Evolutionary conservation across 1,140 invertebrate species (phyloP), one percentile per base, ranked within the genome.

Genomic region (Ceratitis capitata): DNA sequence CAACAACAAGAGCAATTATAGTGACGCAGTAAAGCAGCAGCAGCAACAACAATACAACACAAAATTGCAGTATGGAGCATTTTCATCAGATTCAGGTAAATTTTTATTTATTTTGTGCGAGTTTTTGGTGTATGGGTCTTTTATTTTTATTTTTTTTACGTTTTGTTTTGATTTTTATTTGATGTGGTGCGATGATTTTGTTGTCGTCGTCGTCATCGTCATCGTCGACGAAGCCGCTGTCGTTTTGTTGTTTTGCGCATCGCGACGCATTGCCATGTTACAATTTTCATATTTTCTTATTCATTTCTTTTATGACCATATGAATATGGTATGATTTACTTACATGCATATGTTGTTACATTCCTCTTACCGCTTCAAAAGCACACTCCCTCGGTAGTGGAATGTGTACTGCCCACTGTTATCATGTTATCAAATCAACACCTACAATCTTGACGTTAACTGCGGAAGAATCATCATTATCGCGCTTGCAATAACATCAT

Each of bases 31-130:
- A 64, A 84, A 69, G 39, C 58, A 45, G 49, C 56, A 84, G 87
- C 10, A 83, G 26, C 61, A 82, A 51, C 58, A 58, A 23, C 23
- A 85, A 85, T 83, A 74, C 42, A 85, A 64, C 58, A 64, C 2
- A 69, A 35, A 86, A 32, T 58, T 61, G 35, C 51, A 88, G 53
- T 87, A 91, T 91, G 90, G 90, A 91, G 87, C 90, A 91, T 87
- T 91, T 91, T 89, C 90, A 91, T 90, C 90, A 91, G 88, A 91
- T 91, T 88, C 90, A 91, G 90, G 90, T 91, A 89, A 91, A 90
- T 88, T 89, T 86, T 84, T 74, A 32, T 85, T 86, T 85, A 83
- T 86, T 86, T 86, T 85, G 64, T 58, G 26, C 32, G 42, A 29
- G 49, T 85, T 86, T 86, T 45, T 56, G 42, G 32, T 45, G 69